Conservation (phyloP, 2,113 vertebrate genomes). For the Rhipidura dahli region DNA sequence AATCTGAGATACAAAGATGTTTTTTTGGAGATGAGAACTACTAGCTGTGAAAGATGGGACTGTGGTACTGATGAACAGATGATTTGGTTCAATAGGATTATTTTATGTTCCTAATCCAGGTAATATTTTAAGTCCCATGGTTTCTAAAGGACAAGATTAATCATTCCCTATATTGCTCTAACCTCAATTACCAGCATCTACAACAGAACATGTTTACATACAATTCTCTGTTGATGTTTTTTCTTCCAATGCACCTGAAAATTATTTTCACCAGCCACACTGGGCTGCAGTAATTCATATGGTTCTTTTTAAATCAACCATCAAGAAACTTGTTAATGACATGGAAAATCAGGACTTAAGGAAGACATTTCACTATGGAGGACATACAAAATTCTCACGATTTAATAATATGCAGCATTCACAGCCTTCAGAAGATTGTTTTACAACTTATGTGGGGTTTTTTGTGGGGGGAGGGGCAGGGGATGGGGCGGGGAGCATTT, state of each 20-base stretch:
- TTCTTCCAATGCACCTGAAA: background rate
- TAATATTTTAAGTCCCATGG: background rate
- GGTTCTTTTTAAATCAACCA: background rate
- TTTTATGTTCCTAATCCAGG: background rate
- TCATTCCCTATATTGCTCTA: background rate
- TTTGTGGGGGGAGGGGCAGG: fast-evolving
- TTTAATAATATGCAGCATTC: background rate
- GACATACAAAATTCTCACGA: background rate
- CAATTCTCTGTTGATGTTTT: background rate
- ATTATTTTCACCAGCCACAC: background rate
- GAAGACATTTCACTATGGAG: background rate
- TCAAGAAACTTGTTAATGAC: background rate
- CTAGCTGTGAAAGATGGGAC: background rate
- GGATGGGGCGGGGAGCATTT: background rate
- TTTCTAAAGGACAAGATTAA: background rate
- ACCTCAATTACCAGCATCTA: background rate
- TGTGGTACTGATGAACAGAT: background rate
- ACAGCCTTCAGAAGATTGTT: background rate
- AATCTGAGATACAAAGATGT: background rate
- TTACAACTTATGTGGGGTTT: fast-evolving
- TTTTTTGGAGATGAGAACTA: background rate
- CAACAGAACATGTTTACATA: background rate
- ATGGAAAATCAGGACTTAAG: background rate
- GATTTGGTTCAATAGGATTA: background rate
- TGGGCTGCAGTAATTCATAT: background rate